Evolutionary conservation across 2,888 invertebrate species (phyloP).

Genomic region (Caenorhabditis virilis): DNA sequence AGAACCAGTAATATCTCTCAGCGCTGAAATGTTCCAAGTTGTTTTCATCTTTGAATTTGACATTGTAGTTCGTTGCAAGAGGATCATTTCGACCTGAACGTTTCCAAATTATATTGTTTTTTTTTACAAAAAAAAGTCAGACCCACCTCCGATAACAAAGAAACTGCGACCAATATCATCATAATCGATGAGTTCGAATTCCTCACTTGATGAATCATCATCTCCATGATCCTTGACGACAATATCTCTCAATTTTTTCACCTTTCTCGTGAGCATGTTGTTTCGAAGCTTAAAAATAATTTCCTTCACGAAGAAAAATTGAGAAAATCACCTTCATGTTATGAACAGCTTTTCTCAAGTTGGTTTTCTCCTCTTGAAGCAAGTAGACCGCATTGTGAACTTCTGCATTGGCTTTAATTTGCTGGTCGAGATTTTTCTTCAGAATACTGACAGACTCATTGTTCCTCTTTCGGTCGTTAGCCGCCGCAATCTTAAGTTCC

Average conservation of each 20-base stretch:
- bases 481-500: background rate
- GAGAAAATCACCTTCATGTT: constrained; percentile 67
- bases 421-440: background rate
- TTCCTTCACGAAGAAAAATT: background rate
- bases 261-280: background rate
- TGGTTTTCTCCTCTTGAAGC: constrained; percentile 61
- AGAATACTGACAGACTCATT: background rate
- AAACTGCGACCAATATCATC: constrained; percentile 61
- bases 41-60: constrained; percentile 45
- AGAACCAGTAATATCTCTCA: constrained; percentile 64
- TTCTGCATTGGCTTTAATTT: background rate
- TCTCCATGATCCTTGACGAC: constrained; percentile 27
- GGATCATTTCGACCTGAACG: constrained; percentile 48
- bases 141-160: constrained; percentile 58
- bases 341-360: constrained; percentile 59
- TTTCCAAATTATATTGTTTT: background rate
- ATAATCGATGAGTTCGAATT: constrained; percentile 45
- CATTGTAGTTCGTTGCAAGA: constrained; percentile 48
- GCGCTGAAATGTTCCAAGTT: constrained; percentile 56
- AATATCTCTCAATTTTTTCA: constrained; percentile 45
- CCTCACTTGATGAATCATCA: constrained; percentile 3
- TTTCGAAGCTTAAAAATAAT: constrained; percentile 1
- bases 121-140: no score
- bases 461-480: background rate
- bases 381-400: constrained; percentile 40